Evolutionary conservation across 2,797 vertebrate species (phyloP).

Genomic region (Gadopsis bispinosus): DNA sequence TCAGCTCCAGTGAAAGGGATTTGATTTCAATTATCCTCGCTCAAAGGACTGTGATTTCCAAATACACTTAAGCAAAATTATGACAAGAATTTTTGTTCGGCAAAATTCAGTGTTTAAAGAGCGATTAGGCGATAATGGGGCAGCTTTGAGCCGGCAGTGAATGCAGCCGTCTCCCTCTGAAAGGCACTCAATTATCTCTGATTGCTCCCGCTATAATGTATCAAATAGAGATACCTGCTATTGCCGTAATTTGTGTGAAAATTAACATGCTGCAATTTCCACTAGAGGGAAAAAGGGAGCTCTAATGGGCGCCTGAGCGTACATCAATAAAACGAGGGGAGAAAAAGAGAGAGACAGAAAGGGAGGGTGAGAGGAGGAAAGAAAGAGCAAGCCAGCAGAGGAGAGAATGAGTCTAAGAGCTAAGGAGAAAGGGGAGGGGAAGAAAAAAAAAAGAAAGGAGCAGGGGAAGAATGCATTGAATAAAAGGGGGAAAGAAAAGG

Average conservation of each 20-base stretch:
- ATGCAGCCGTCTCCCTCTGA: slow-evolving; percentile 99
- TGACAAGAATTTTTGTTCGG: slow-evolving; percentile 99
- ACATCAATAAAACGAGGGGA: slow-evolving; percentile 99
- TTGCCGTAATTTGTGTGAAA: slow-evolving; percentile 99
- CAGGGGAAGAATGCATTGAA: slow-evolving; percentile 58
- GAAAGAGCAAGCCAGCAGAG: slow-evolving; percentile 60
- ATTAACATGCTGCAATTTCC: slow-evolving; percentile 99
- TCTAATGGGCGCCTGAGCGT: slow-evolving; percentile 99
- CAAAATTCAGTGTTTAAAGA: slow-evolving; percentile 99
- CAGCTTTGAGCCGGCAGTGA: slow-evolving; percentile 99
- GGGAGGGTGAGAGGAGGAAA: slow-evolving; percentile 84
- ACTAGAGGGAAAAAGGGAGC: slow-evolving; percentile 99
- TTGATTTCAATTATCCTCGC: slow-evolving; percentile 99
- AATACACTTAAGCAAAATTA: slow-evolving; percentile 99
- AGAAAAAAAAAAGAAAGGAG: slow-evolving; percentile 83
- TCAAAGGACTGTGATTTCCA: slow-evolving; percentile 99
- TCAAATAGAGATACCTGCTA: slow-evolving; percentile 99
- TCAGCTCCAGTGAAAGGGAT: slow-evolving; percentile 99
- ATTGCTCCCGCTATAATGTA: slow-evolving; percentile 99
- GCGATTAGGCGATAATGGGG: slow-evolving; percentile 99
- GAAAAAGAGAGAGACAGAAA: slow-evolving; percentile 67
- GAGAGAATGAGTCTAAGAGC: slow-evolving; percentile 65
- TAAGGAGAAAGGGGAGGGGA: slow-evolving; percentile 86
- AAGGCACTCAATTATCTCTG: slow-evolving; percentile 99
- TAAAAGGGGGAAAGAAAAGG: slow-evolving; percentile 61